Conservation (phyloP, 2,888 invertebrate genomes). For the Xestia c-nigrum region DNA sequence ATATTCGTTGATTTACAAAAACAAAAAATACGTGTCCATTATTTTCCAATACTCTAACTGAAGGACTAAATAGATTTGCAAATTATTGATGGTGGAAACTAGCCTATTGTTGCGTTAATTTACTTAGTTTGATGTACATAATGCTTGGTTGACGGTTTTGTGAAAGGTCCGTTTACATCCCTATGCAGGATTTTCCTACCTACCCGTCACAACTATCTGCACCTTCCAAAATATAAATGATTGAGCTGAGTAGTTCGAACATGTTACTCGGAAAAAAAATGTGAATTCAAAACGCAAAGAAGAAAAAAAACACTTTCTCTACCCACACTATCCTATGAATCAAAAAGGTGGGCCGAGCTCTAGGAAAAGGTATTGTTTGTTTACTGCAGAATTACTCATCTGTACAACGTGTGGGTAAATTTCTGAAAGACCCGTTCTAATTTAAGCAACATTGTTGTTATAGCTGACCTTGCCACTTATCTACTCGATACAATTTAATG, state of each 20-base stretch:
- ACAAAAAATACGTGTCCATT: too few species aligned
- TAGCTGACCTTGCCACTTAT: neutral
- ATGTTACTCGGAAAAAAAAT: neutral
- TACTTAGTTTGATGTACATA: too few species aligned
- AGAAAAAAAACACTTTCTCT: neutral
- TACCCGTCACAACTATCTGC: neutral
- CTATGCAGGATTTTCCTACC: neutral
- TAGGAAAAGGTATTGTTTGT: constrained; percentile 21
- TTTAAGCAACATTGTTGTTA: neutral
- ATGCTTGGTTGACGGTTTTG: too few species aligned
- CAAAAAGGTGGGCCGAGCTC: neutral
- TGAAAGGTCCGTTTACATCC: too few species aligned
- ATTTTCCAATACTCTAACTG: too few species aligned
- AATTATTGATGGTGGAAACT: too few species aligned
- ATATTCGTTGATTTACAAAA: too few species aligned
- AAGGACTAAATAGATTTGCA: too few species aligned
- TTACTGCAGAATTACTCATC: constrained; percentile 12
- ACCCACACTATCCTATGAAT: neutral
- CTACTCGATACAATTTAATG: neutral
- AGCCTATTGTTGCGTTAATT: too few species aligned
- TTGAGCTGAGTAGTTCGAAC: neutral
- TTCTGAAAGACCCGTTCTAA: neutral
- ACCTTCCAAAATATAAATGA: neutral
- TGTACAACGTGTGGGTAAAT: neutral
- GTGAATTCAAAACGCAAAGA: neutral